Conservation (phyloP, 2,113 vertebrate genomes). For the Colinus virginianus region DNA sequence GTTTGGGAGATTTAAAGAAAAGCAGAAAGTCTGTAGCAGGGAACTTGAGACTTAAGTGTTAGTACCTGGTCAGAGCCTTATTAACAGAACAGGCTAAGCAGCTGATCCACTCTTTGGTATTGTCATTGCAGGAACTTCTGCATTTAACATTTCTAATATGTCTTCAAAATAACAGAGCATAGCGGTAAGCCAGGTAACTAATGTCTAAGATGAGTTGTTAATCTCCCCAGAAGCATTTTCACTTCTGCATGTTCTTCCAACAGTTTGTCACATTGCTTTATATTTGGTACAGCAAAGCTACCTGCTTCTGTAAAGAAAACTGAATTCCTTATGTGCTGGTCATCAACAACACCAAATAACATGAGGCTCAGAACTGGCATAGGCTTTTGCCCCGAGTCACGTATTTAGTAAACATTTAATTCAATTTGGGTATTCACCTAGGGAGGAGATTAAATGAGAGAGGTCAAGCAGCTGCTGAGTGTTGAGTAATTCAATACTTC, state of each 20-base stretch:
- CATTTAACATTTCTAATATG: background rate
- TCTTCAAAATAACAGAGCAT: background rate
- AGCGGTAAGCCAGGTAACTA: background rate
- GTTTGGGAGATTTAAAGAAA: conserved; percentile 1
- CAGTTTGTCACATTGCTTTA: background rate
- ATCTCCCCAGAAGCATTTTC: background rate
- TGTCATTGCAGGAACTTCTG: background rate
- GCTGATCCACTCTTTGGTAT: background rate
- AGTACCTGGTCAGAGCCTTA: background rate
- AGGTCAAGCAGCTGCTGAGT: conserved; percentile 76
- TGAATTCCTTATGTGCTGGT: conserved; percentile 3
- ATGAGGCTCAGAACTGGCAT: background rate
- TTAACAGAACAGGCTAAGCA: background rate
- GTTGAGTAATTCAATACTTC: conserved; percentile 72
- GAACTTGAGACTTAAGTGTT: background rate
- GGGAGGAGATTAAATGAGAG: conserved; percentile 48
- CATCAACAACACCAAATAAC: background rate
- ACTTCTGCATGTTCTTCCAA: background rate
- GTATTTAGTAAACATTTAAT: conserved; percentile 72
- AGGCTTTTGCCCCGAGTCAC: conserved; percentile 13
- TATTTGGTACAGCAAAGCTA: background rate
- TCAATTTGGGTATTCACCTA: conserved; percentile 64
- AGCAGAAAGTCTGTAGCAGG: background rate
- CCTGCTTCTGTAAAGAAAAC: background rate
- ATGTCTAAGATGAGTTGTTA: background rate